phyloP scores from a whole-genome alignment of 2,113 vertebrate genomes.

The Labeo rohita region DNA sequence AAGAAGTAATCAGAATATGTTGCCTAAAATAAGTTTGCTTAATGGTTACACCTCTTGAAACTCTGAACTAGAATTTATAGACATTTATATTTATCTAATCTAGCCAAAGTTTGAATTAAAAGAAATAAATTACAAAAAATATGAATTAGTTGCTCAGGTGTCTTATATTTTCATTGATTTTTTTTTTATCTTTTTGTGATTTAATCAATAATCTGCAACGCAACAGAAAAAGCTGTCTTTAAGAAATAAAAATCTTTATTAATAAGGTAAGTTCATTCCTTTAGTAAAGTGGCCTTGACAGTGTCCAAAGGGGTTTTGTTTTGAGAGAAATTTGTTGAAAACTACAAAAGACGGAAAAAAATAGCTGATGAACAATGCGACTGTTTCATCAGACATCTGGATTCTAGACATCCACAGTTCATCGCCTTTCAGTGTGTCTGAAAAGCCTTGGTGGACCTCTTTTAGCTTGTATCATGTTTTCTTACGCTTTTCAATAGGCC shows the following conservation, averaged over 20 bases:
- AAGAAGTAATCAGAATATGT: too few species aligned
- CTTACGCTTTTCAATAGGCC: conserved; percentile 67
- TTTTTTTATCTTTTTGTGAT: not conserved
- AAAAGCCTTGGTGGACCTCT: conserved; percentile 62
- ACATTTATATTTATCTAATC: too few species aligned
- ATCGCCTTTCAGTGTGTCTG: conserved; percentile 62
- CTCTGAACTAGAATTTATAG: too few species aligned
- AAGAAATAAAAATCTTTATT: not conserved
- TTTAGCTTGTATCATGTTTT: conserved; percentile 68
- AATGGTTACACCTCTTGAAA: too few species aligned
- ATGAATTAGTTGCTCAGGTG: not conserved
- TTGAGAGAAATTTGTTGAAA: not conserved
- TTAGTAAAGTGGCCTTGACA: not conserved
- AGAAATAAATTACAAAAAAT: too few species aligned
- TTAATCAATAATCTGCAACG: not conserved
- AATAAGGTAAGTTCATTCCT: not conserved
- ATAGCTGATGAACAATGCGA: conserved; percentile 17
- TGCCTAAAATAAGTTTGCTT: too few species aligned
- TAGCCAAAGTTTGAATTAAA: too few species aligned
- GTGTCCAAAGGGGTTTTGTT: not conserved
- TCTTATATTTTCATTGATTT: not conserved
- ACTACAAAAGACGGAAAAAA: conserved; percentile 4
- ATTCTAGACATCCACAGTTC: conserved; percentile 63
- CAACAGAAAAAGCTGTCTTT: not conserved
- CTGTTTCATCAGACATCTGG: conserved; percentile 32